These are phyloP conservation scores for Chaetodon auriga DNA, from an alignment of 2,113 vertebrate species.

Conservation along the genomic window DNA sequence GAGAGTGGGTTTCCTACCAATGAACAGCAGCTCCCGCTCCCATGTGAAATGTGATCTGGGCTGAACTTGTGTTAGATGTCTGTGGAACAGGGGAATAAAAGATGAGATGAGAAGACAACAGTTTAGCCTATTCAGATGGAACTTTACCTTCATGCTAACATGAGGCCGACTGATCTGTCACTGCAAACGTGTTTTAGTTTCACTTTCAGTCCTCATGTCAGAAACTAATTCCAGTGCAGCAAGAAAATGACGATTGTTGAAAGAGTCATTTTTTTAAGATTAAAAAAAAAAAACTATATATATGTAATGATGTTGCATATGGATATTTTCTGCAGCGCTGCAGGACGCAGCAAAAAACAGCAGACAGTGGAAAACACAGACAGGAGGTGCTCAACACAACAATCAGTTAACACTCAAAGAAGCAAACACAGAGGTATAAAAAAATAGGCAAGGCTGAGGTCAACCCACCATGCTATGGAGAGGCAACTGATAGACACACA, in stretches of 20 bases:
- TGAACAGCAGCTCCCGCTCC: neutral
- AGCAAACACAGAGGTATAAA: constrained; percentile 61
- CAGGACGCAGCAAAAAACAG: constrained; percentile 17
- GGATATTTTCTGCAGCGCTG: constrained; percentile 21
- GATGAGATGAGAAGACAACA: constrained; percentile 1
- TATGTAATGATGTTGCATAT: neutral
- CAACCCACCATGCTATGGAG: constrained; percentile 31
- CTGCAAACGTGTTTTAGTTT: neutral
- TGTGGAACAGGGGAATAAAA: constrained; percentile 3
- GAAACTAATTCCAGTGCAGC: constrained; percentile 18
- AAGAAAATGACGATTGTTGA: constrained; percentile 6
- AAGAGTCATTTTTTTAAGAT: constrained; percentile 10
- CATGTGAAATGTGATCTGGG: constrained; percentile 1
- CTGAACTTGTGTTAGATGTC: neutral
- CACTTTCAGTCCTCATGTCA: constrained; percentile 13
- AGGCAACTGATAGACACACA: constrained; percentile 32
- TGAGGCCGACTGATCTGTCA: neutral
- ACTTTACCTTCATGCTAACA: neutral
- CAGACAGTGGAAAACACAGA: constrained; percentile 31
- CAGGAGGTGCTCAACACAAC: constrained; percentile 54
- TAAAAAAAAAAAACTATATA: neutral
- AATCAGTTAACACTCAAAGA: constrained; percentile 66
- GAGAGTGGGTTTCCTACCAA: neutral
- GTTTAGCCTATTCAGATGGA: constrained; percentile 20
- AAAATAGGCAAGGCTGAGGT: constrained; percentile 36